Evolutionary conservation across 2,888 invertebrate genomes (phyloP).

Genomic region (Hydraecia micacea): DNA sequence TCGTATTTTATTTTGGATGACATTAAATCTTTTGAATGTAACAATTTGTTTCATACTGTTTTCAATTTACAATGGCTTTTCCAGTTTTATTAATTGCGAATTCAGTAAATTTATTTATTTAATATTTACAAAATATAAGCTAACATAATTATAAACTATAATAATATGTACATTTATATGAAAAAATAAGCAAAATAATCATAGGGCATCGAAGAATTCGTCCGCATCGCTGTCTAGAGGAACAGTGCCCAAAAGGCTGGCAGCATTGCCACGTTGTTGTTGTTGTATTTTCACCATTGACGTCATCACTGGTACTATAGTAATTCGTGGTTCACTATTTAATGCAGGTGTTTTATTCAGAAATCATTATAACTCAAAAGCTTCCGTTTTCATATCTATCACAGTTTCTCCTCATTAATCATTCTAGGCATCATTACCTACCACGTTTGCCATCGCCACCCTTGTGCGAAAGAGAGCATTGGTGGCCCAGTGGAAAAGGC

Average conservation of each 20-base stretch:
- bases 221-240: too few species aligned
- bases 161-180: too few species aligned
- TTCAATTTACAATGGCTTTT: neutral
- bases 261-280: too few species aligned
- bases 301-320: neutral
- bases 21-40: conserved; percentile 22
- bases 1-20: conserved; percentile 45
- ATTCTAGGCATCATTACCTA: neutral
- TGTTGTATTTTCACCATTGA: neutral
- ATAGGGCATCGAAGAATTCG: too few species aligned
- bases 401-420: neutral
- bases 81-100: neutral
- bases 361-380: neutral
- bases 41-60: conserved; percentile 14
- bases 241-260: too few species aligned
- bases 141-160: too few species aligned
- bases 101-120: too few species aligned
- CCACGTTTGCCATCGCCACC: too few species aligned
- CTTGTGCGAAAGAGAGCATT: too few species aligned
- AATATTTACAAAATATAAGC: too few species aligned
- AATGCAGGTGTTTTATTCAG: neutral
- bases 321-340: neutral
- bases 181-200: too few species aligned
- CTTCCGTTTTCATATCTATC: neutral
- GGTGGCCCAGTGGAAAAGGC: too few species aligned